Percentiles rank a stretch among this genome's conserved stretches.
Evolutionary conservation across 2,113 vertebrate genomes (phyloP).

Genomic region (Panthera uncia): DNA sequence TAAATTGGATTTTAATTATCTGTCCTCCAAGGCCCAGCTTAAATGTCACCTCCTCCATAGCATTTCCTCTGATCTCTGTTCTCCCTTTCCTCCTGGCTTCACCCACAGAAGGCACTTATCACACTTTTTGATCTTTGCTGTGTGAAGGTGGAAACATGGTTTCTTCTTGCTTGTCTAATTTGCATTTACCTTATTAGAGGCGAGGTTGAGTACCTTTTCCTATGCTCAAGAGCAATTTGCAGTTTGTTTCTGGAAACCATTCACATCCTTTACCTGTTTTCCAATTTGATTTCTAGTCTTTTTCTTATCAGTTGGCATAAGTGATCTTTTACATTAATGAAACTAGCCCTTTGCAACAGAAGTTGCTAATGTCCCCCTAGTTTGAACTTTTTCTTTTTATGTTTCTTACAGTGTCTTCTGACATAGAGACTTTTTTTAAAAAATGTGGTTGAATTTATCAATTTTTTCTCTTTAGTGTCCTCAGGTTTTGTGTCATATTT

Average conservation of each 20-base stretch:
- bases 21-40: slow-evolving; percentile 6
- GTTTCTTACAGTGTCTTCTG: background rate
- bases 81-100: background rate
- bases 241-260: background rate
- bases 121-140: slow-evolving; percentile 48
- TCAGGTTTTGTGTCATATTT: background rate
- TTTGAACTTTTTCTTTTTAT: background rate
- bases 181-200: background rate
- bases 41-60: slow-evolving; percentile 55
- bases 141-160: background rate
- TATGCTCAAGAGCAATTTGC: background rate
- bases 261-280: background rate
- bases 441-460: background rate
- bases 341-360: background rate
- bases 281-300: slow-evolving; percentile 5
- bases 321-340: background rate
- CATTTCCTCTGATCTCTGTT: slow-evolving; percentile 37
- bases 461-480: background rate
- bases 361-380: background rate
- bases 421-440: background rate
- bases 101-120: background rate
- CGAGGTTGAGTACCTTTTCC: background rate
- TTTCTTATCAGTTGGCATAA: background rate
- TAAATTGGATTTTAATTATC: slow-evolving; percentile 69
- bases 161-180: slow-evolving; percentile 14